Evolutionary conservation across 2,888 invertebrate species (phyloP).

Genomic region (Myopa tessellatipennis): DNA sequence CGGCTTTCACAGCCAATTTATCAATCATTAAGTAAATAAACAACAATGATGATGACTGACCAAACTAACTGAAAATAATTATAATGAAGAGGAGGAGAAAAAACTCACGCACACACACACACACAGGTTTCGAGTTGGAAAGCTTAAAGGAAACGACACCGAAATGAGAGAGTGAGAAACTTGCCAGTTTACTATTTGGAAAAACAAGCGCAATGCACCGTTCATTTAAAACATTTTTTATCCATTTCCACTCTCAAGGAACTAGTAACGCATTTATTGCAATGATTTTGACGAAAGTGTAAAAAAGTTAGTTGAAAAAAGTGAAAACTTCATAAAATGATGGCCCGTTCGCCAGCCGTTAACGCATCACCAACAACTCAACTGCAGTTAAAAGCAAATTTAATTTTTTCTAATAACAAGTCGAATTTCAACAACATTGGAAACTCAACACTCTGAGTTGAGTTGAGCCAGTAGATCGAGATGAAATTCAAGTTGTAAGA

Average conservation of each 20-base stretch:
- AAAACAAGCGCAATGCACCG: neutral
- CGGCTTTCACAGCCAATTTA: too few species aligned
- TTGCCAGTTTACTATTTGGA: neutral
- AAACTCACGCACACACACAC: too few species aligned
- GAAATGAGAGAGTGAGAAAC: neutral
- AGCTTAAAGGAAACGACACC: neutral
- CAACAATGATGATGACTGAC: too few species aligned
- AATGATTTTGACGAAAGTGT: constrained; percentile 4
- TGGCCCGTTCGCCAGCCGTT: too few species aligned
- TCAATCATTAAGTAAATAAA: too few species aligned
- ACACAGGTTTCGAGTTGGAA: neutral
- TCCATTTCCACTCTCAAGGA: neutral
- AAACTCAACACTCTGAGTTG: too few species aligned
- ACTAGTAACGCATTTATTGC: neutral
- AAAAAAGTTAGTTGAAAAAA: constrained; percentile 1
- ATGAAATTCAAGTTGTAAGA: too few species aligned
- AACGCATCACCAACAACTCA: neutral
- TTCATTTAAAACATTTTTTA: too few species aligned
- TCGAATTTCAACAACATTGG: neutral
- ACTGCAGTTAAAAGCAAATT: neutral
- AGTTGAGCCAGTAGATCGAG: too few species aligned
- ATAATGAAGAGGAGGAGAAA: too few species aligned
- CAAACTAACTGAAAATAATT: too few species aligned
- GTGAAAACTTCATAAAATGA: neutral
- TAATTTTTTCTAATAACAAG: neutral